A percentile compares a stretch with the other conserved stretches of the same genome.
phyloP scores from a whole-genome alignment of 2,113 vertebrate species.

The Chamaetylas fuelleborni region DNA sequence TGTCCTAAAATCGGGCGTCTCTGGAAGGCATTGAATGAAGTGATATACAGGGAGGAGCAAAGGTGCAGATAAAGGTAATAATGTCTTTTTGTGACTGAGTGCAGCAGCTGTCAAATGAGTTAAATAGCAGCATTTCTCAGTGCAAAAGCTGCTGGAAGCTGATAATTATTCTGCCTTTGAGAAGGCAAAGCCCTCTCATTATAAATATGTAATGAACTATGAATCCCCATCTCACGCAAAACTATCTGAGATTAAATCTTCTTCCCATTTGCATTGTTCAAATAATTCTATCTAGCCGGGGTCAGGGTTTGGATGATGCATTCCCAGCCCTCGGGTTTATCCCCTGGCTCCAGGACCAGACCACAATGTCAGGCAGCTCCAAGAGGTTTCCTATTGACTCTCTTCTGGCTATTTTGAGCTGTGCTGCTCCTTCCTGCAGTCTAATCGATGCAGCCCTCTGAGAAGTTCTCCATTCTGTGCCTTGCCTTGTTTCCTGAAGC shows the following conservation, averaged over 20 bases:
- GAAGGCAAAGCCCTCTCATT: not conserved
- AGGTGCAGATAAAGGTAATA: not conserved
- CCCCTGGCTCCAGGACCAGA: not conserved
- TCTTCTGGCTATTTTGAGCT: not conserved
- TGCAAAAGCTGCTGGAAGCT: not conserved
- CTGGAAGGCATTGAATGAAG: not conserved
- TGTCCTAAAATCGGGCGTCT: not conserved
- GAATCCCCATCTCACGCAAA: not conserved
- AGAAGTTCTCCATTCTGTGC: not conserved
- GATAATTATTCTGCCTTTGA: not conserved
- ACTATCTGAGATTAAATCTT: not conserved
- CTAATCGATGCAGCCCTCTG: not conserved
- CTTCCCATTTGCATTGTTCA: slow-evolving; percentile 1
- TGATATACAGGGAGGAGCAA: not conserved
- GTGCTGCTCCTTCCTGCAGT: not conserved
- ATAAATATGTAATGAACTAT: not conserved
- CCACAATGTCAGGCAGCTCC: not conserved
- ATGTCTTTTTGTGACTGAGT: not conserved
- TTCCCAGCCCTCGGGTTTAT: not conserved
- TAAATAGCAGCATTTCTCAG: not conserved
- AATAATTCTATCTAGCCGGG: not conserved
- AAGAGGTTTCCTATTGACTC: not conserved
- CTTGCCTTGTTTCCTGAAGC: not conserved
- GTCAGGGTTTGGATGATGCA: not conserved
- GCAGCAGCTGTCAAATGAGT: not conserved